Evolutionary conservation across 2,797 vertebrate species (phyloP).

Genomic region (Philypnodon macrostomus): DNA sequence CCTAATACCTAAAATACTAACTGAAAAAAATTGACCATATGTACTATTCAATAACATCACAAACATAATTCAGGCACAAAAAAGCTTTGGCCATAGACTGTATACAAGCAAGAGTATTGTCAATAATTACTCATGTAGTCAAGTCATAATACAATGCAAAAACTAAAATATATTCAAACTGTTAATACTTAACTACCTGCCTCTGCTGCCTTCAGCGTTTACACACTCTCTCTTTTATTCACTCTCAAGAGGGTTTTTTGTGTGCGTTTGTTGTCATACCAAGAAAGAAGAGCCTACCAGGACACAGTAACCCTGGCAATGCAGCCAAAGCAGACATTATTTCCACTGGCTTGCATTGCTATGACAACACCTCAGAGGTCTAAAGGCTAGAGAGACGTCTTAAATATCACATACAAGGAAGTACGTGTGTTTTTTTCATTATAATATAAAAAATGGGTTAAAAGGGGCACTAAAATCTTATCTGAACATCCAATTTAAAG

Average conservation of each 20-base stretch:
- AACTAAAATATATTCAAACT: no score
- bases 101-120: constrained; percentile 34
- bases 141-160: no score
- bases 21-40: no score
- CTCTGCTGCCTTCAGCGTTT: constrained; percentile 21
- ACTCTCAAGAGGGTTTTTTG: constrained; percentile 38
- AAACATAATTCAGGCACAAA: no score
- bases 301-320: constrained; percentile 59
- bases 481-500: no score
- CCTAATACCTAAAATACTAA: no score
- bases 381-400: constrained; percentile 58
- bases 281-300: constrained; percentile 38
- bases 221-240: constrained; percentile 6
- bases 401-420: constrained; percentile 49
- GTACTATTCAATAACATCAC: no score
- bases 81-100: constrained; percentile 8
- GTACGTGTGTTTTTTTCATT: constrained; percentile 63
- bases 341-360: constrained; percentile 66
- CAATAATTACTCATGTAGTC: no score
- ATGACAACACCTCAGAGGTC: constrained; percentile 74
- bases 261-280: constrained; percentile 21
- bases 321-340: constrained; percentile 63
- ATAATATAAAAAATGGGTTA: no score
- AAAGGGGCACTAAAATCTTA: no score
- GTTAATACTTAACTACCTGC: no score